Conservation (phyloP, 2,113 vertebrate species). For the Galbula dea region DNA sequence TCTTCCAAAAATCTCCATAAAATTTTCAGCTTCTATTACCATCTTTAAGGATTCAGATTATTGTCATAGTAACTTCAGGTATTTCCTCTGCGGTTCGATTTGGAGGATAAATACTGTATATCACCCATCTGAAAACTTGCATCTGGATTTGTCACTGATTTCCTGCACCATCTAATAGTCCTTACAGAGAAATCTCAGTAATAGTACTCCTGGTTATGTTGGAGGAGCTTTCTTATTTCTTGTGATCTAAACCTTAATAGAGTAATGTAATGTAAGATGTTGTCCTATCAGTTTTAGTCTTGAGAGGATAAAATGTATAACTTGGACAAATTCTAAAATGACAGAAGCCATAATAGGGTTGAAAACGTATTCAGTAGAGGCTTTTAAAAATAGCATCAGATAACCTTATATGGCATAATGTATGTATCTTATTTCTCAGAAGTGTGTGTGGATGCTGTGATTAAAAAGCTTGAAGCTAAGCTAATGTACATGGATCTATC, state of each 20-base stretch:
- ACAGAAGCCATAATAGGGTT: background rate
- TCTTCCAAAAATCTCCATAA: background rate
- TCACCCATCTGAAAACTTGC: background rate
- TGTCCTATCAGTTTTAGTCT: background rate
- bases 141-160: background rate
- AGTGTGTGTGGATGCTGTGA: background rate
- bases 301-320: background rate
- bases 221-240: background rate
- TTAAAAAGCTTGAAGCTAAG: background rate
- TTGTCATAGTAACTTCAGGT: background rate
- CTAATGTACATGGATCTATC: background rate
- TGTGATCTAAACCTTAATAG: background rate
- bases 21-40: background rate
- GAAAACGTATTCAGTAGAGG: background rate
- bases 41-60: background rate
- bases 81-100: background rate
- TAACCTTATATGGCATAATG: background rate
- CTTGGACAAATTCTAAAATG: background rate
- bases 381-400: background rate
- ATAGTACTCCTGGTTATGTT: background rate
- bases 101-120: background rate
- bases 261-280: background rate
- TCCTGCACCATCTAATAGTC: background rate
- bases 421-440: background rate
- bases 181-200: background rate